Base-by-base conservation (phyloP, 2,113 vertebrate genomes). In the Panthera tigris region DNA sequence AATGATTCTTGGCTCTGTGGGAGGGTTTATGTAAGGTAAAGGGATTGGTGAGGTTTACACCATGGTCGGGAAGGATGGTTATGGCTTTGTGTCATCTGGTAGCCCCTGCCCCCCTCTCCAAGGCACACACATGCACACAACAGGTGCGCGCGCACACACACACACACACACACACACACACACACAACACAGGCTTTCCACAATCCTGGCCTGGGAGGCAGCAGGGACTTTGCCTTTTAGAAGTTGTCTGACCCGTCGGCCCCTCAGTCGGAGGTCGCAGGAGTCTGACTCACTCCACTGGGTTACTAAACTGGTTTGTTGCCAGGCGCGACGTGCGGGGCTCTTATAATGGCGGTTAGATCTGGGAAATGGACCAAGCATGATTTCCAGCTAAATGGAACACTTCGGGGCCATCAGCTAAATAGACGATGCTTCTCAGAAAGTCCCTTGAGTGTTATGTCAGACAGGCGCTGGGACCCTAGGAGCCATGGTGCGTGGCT, bases 381-480 rank as follows among this genome's bases (percentile, higher is more conserved):
- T 21, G 85, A 76, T 88, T 93, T 96, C 96, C 97, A 92, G 95
- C 9, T 63, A 55, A 93, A 93, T 87, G 89, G 81, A 95, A 92
- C 85, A 16, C 73, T 71, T 85, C 6, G 3, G 97, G 87, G 92
- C 88, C 71, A 13, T 92, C 41, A 55, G 76, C 81, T 18, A 55
- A 92, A 97, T 14, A 93, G 96, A 96, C 61, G 84, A 81, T 57
- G 88, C 96, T 97, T 97, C 93, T 86, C 96, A 94, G 96, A 90
- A 97, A 97, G 85, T 86, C 92, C 92, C 33, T 39, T 0, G 9
- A 39, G 79, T 61, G 74, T 48, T 3, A 5, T 66, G 83, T 45
- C 96, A 66, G 95, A 74, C 57, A 48, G 83, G 71, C 92, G 2
- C 2, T 0, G 0, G 95, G 78, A 57, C 78, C 36, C 55, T 0